Conservation (phyloP, 2,113 vertebrate genomes). For the Dendrocopos noguchii region DNA sequence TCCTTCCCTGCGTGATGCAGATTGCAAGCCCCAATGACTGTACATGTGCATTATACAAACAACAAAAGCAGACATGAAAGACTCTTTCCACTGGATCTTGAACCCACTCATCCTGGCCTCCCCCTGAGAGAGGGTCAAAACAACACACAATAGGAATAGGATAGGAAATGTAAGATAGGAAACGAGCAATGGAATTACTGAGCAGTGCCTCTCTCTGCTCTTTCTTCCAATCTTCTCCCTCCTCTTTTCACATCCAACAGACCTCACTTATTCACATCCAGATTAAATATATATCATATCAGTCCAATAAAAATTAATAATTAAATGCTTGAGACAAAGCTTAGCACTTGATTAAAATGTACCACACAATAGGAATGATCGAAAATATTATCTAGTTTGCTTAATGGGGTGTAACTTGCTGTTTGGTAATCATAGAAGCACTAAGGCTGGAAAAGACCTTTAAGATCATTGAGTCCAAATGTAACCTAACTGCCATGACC, state of each 20-base stretch:
- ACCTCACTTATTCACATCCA: background rate
- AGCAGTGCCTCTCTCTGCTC: background rate
- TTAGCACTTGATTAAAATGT: background rate
- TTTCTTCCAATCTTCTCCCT: background rate
- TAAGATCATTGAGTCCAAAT: too few relatives aligned
- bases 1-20: background rate
- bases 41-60: background rate
- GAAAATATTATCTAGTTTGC: background rate
- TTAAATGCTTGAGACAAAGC: background rate
- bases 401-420: background rate
- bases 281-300: background rate
- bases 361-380: background rate
- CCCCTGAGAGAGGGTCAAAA: background rate
- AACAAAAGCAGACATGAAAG: background rate
- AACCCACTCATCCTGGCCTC: background rate
- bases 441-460: too few relatives aligned
- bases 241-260: background rate
- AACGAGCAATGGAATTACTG: background rate
- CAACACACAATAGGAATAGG: background rate
- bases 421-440: background rate
- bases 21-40: background rate
- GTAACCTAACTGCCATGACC: too few relatives aligned
- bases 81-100: background rate
- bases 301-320: background rate
- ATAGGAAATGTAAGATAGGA: fast-evolving